Conservation (phyloP, 2,888 invertebrate genomes). For the Folsomia manolachei region DNA sequence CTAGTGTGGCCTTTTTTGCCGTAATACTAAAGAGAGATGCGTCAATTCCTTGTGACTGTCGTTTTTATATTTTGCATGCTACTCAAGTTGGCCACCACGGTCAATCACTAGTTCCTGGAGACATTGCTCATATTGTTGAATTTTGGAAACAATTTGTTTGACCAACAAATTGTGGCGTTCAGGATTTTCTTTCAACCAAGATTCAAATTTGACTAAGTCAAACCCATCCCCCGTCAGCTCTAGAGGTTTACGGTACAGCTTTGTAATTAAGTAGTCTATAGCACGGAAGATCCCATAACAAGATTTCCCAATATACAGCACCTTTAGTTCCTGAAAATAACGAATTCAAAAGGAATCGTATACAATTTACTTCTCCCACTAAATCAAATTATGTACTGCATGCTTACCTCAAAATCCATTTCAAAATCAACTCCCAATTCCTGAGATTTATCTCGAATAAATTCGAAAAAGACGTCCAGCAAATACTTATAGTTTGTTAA, state of each 20-base stretch:
- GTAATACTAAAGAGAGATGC: no score
- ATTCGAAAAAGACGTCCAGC: slow-evolving; percentile 16
- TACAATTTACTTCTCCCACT: background rate
- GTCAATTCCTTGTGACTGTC: no score
- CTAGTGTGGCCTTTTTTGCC: no score
- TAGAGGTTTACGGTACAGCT: background rate
- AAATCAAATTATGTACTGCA: background rate
- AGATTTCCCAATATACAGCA: slow-evolving; percentile 3
- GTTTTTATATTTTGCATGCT: no score
- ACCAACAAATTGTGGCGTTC: background rate
- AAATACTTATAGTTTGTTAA: slow-evolving; percentile 9
- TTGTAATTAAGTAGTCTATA: background rate
- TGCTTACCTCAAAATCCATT: slow-evolving; percentile 16
- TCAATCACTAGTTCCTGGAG: background rate
- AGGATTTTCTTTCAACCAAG: background rate
- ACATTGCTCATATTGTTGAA: background rate
- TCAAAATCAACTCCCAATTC: background rate
- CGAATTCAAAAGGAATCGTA: no score
- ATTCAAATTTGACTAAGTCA: background rate
- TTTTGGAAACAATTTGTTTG: slow-evolving; percentile 6
- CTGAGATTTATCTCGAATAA: slow-evolving; percentile 2
- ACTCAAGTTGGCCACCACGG: no score
- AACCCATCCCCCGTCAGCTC: background rate
- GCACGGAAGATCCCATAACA: slow-evolving; percentile 13
- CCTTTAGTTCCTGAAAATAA: background rate